Evolutionary conservation across 2,888 invertebrate species (phyloP).

Genomic region (Stenurella melanura): DNA sequence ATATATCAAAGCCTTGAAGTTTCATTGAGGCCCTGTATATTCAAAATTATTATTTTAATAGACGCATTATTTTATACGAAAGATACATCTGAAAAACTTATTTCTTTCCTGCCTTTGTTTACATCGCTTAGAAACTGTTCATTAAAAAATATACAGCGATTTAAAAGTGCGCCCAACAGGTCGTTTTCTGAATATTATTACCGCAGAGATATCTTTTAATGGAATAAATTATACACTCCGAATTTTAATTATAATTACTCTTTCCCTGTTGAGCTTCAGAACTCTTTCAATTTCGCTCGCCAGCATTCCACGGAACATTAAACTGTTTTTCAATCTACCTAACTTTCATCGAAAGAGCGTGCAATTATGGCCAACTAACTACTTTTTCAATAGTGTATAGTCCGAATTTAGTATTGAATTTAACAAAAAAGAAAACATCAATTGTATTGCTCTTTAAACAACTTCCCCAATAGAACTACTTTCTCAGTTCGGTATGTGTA

Average conservation of each 20-base stretch:
- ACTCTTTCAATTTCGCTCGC: neutral
- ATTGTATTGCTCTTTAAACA: neutral
- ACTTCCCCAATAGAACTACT: too few relatives aligned
- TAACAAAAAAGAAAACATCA: neutral
- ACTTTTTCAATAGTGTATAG: neutral
- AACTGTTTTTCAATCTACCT: conserved; percentile 30
- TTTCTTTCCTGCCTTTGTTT: neutral
- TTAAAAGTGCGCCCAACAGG: neutral
- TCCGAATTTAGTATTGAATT: neutral
- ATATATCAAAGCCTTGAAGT: too few relatives aligned
- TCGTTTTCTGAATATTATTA: neutral
- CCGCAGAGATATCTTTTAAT: neutral
- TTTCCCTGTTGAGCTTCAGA: conserved; percentile 2
- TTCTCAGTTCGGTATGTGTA: too few relatives aligned
- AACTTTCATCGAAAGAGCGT: conserved; percentile 4
- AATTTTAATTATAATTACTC: conserved; percentile 9
- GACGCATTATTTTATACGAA: too few relatives aligned
- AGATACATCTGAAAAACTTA: too few relatives aligned
- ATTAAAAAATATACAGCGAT: neutral
- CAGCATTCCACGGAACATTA: conserved; percentile 13
- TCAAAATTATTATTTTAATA: too few relatives aligned
- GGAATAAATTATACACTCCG: conserved; percentile 11
- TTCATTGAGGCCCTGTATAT: too few relatives aligned
- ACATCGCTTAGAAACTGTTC: neutral
- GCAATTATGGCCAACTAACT: conserved; percentile 11